A percentile compares a stretch with the other conserved stretches of the same genome.
phyloP scores from a whole-genome alignment of 2,113 vertebrate species.

The Bufo bufo region DNA sequence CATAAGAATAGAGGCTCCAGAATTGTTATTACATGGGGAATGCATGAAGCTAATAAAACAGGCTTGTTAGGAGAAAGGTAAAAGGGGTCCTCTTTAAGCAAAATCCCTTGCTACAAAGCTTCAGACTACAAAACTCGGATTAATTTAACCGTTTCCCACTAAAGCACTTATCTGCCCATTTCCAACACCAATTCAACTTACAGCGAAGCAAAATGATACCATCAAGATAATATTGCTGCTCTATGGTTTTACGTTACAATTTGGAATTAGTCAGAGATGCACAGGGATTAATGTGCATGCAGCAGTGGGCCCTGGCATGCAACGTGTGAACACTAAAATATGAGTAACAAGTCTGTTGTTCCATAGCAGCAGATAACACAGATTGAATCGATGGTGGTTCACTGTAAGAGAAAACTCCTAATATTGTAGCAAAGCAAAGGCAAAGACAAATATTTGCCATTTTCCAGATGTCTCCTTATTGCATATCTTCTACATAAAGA shows the following conservation, averaged over 20 bases:
- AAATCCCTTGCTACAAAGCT: not conserved
- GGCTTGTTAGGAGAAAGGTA: no score
- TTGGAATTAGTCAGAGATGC: constrained; percentile 22
- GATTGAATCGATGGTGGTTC: not conserved
- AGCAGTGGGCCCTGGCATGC: not conserved
- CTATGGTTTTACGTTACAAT: constrained; percentile 35
- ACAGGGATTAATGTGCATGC: constrained; percentile 15
- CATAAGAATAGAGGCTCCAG: no score
- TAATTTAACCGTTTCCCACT: constrained; percentile 30
- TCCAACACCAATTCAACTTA: constrained; percentile 15
- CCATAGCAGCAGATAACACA: constrained; percentile 4
- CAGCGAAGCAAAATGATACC: constrained; percentile 6
- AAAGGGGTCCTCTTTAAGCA: not conserved
- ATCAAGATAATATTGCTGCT: not conserved
- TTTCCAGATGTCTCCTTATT: not conserved
- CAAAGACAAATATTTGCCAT: not conserved
- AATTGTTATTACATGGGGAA: no score
- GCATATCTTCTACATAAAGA: not conserved
- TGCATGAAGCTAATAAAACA: no score
- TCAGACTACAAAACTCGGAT: not conserved
- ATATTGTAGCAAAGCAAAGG: not conserved
- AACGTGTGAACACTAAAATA: constrained; percentile 17
- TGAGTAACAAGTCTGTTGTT: constrained; percentile 19
- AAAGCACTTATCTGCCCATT: constrained; percentile 4
- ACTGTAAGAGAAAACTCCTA: not conserved